Conservation (phyloP, 2,888 invertebrate species). For the Dorcus hopei region DNA sequence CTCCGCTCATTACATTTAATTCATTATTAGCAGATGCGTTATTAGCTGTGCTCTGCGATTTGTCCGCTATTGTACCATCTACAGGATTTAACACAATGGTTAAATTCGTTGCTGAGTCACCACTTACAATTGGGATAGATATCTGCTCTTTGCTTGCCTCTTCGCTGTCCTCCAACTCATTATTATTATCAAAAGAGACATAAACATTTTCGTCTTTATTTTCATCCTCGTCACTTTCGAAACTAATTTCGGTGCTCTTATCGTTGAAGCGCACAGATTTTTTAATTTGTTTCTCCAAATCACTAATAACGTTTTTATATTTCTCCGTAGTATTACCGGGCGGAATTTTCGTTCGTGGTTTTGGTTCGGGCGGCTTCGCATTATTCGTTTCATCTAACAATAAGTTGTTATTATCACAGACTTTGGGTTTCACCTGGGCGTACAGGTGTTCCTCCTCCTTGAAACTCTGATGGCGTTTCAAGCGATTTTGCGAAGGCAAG, state of each 20-base stretch:
- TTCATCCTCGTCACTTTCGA: slow-evolving; percentile 13
- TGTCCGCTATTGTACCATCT: too few species aligned
- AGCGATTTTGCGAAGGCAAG: slow-evolving; percentile 31
- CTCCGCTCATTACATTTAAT: background rate
- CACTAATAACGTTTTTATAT: slow-evolving; percentile 35
- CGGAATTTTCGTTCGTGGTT: slow-evolving; percentile 38
- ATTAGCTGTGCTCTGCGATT: too few species aligned
- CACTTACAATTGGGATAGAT: too few species aligned
- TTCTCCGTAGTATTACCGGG: slow-evolving; percentile 24
- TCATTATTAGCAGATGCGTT: too few species aligned
- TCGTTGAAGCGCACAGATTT: slow-evolving; percentile 46
- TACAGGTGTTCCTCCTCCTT: slow-evolving; percentile 14
- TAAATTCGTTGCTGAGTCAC: too few species aligned
- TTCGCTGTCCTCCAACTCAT: too few species aligned
- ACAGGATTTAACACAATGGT: too few species aligned
- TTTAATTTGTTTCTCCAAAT: slow-evolving; percentile 40
- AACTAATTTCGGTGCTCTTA: slow-evolving; percentile 34
- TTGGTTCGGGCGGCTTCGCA: slow-evolving; percentile 33
- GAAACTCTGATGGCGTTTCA: slow-evolving; percentile 23
- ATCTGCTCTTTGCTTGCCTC: too few species aligned
- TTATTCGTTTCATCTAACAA: background rate
- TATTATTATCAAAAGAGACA: too few species aligned
- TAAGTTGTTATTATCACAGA: slow-evolving; percentile 6
- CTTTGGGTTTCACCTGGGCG: slow-evolving; percentile 11
- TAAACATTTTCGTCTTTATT: background rate